Evolutionary conservation across 2,113 vertebrate genomes (phyloP), one percentile per base, ranked within the genome.

Genomic region (Puffinus mauretanicus): DNA sequence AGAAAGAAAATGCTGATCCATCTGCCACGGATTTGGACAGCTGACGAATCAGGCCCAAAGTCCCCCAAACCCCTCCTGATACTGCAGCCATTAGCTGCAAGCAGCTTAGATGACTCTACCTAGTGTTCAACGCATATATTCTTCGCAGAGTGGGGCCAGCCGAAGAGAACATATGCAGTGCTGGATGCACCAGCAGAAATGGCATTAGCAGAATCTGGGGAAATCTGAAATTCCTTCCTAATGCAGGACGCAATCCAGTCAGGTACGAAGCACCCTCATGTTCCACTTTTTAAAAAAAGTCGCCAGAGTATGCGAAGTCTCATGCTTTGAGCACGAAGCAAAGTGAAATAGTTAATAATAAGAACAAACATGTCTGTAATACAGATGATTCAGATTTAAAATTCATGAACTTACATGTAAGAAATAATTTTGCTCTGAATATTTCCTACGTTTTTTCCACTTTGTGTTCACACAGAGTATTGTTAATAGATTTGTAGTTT

Each of bases 201-300:
- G 97, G 76, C 90, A 97, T 94, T 73, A 88, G 94, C 97, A 98
- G 82, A 93, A 94, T 73, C 42, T 7, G 32, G 46, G 51, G 81
- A 97, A 97, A 96, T 96, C 85, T 97, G 94, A 96, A 98, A 97
- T 96, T 91, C 96, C 95, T 97, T 96, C 84, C 82, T 82, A 79
- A 91, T 29, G 44, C 32, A 82, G 67, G 34, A 67, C 1, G 7
- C 57, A 79, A 49, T 24, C 44, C 11, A 0, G 27, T 61, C 60
- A 75, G 25, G 32, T 69, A 88, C 24, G 76, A 78, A 75, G 52
- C 44, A 76, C 18, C 14, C 25, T 51, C 18, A 2, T 9, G 82
- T 89, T 79, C 4, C 1, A 71, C 60, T 81, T 88, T 67, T 54
- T 20, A 2, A 5, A 46, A 47, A 16, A 58, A 86, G 13, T 38